Base-by-base conservation (phyloP, 2,113 vertebrate species). In the Misgurnus mizolepis region DNA sequence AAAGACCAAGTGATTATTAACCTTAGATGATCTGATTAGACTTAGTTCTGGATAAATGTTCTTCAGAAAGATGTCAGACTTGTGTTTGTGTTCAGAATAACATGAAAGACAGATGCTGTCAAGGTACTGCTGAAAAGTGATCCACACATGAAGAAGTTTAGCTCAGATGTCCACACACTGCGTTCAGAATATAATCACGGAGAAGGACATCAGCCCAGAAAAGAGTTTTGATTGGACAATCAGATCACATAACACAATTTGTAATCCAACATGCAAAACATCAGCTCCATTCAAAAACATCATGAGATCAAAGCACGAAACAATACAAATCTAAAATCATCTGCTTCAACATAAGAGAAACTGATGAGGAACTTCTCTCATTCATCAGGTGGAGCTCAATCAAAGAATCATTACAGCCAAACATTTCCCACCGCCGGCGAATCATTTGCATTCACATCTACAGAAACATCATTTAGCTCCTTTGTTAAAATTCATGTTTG, bases 341-440 rank as follows among this genome's bases (percentile, higher is more conserved):
- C 47, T 22, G 66, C 41, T 47, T 45, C 5, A 17, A 50, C 67
- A 47, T 7, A 53, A 60, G 66, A 65, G 8, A 73, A 7, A 27
- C n/a, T 22, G 17, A 61, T 73, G 68, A 76, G 6, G 40, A 50
- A n/a, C 55, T 66, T 14, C 41, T 66, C 68, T 53, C 41, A 61
- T 79, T 66, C 68, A 61, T 82, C 70, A 76, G 70, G 56, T 76
- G 71, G 45, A 4, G 47, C 67, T 76, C 49, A 76, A 66, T 76
- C 66, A 73, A 55, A 55, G 62, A 74, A 43, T 67, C 56, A 39
- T 62, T 79, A 79, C 67, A 40, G 76, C 65, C 12, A 11, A 78
- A 34, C 62, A 41, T 39, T 67, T 78, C 56, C 18, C 40, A 40
- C 6, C 68, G 58, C 67, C 67, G 70, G 80, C 27, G 27, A 18